phyloP scores from a whole-genome alignment of 1,140 invertebrate species.

The Trinorchestia longiramus region DNA sequence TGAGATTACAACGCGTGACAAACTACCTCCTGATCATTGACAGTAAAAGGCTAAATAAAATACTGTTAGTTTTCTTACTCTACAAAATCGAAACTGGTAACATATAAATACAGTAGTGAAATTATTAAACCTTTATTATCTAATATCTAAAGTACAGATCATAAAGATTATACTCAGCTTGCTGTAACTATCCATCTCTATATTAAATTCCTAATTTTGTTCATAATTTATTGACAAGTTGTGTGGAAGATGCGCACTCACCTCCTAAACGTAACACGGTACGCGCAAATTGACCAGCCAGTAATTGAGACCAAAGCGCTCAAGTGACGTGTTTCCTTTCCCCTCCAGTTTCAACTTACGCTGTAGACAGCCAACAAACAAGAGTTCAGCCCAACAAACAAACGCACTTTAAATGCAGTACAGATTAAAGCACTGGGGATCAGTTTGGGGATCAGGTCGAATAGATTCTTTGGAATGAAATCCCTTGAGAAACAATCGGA shows the following conservation, averaged over 20 bases:
- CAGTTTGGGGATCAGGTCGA: neutral
- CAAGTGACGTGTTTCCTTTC: neutral
- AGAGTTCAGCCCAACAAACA: neutral
- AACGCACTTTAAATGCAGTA: neutral
- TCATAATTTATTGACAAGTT: neutral
- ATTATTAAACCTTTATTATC: too few species aligned
- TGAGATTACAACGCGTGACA: too few species aligned
- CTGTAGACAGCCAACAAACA: neutral
- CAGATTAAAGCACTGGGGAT: neutral
- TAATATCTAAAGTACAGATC: too few species aligned
- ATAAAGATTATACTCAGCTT: too few species aligned
- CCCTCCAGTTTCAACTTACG: neutral
- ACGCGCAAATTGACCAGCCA: neutral
- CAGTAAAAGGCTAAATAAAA: too few species aligned
- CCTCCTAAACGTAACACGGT: neutral
- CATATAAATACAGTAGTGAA: too few species aligned
- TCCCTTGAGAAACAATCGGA: neutral
- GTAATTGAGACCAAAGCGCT: neutral
- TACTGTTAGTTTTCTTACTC: too few species aligned
- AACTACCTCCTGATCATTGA: too few species aligned
- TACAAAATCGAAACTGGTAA: too few species aligned
- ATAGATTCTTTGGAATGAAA: neutral
- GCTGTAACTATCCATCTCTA: too few species aligned
- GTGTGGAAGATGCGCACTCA: neutral
- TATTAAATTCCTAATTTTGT: neutral